A percentile compares a stretch with the other conserved stretches of the same genome.
These are phyloP conservation scores for Anabas testudineus DNA, from an alignment of 2,797 vertebrate genomes.

Conservation along the genomic window DNA sequence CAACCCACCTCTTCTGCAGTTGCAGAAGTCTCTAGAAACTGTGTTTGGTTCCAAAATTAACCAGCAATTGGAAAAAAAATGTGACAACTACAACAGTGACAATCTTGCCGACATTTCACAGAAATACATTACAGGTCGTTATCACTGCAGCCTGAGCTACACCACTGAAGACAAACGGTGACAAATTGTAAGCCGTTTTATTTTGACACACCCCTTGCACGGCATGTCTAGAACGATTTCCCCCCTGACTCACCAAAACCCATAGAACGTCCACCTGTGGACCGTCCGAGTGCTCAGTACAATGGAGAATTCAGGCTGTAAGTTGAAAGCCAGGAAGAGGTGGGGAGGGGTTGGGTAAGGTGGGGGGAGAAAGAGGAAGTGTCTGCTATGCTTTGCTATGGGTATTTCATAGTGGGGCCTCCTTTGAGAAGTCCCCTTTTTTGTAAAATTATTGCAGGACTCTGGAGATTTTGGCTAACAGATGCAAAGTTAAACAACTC, in stretches of 20 bases:
- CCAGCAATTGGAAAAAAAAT: background rate
- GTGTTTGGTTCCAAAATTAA: background rate
- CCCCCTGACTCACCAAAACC: constrained; percentile 29
- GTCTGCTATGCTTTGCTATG: constrained; percentile 33
- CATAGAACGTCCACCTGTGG: constrained; percentile 32
- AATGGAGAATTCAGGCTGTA: constrained; percentile 18
- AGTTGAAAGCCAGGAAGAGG: constrained; percentile 62
- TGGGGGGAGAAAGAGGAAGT: constrained; percentile 39
- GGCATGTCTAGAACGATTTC: constrained; percentile 4
- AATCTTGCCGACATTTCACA: background rate
- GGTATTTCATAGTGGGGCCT: constrained; percentile 60
- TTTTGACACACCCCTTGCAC: background rate
- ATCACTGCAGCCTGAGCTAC: background rate
- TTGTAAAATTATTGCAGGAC: constrained; percentile 26
- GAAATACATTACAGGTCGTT: background rate
- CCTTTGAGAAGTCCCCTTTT: constrained; percentile 58
- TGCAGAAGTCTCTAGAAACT: background rate
- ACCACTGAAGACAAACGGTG: background rate
- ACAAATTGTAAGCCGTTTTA: background rate
- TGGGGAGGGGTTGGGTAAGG: background rate
- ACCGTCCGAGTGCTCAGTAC: constrained; percentile 28
- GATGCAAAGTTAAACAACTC: constrained; percentile 43
- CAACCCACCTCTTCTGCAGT: background rate
- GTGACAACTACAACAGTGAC: background rate
- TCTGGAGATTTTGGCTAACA: constrained; percentile 27